Conservation (phyloP, 2,797 vertebrate species). For the Lycodopsis pacificus region DNA sequence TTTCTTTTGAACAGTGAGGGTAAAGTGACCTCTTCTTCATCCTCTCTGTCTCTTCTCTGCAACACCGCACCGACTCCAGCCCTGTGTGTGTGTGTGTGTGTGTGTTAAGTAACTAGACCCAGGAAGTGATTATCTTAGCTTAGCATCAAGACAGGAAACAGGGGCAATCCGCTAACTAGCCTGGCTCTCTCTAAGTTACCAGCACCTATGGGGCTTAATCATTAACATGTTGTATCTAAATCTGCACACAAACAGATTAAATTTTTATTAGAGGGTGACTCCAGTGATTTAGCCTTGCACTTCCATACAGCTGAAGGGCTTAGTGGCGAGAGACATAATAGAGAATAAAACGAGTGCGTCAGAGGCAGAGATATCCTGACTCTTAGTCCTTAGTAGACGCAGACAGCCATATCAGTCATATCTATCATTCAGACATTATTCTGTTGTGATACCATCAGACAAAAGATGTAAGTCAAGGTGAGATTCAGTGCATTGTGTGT, state of each 20-base stretch:
- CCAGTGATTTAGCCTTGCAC: background rate
- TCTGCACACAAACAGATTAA: no score
- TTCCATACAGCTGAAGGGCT: background rate
- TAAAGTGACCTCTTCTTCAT: conserved; percentile 51
- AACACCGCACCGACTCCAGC: conserved; percentile 21
- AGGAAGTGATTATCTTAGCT: background rate
- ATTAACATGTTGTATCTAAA: no score
- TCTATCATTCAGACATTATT: background rate
- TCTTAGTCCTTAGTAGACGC: no score
- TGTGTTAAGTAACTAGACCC: background rate
- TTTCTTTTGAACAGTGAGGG: conserved; percentile 30
- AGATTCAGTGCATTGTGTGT: background rate
- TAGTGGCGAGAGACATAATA: no score
- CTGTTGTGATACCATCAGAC: background rate
- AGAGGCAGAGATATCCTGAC: no score
- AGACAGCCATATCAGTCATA: no score
- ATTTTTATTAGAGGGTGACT: no score
- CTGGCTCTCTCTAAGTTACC: no score
- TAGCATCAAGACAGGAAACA: background rate
- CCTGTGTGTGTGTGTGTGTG: background rate
- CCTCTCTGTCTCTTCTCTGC: conserved; percentile 7
- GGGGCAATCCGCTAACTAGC: background rate
- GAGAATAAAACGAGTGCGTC: no score
- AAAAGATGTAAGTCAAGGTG: background rate
- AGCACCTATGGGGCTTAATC: no score